A percentile compares a stretch with the other conserved stretches of the same genome.
Conservation (phyloP, 2,888 invertebrate species). For the Aspidiotus destructor region DNA sequence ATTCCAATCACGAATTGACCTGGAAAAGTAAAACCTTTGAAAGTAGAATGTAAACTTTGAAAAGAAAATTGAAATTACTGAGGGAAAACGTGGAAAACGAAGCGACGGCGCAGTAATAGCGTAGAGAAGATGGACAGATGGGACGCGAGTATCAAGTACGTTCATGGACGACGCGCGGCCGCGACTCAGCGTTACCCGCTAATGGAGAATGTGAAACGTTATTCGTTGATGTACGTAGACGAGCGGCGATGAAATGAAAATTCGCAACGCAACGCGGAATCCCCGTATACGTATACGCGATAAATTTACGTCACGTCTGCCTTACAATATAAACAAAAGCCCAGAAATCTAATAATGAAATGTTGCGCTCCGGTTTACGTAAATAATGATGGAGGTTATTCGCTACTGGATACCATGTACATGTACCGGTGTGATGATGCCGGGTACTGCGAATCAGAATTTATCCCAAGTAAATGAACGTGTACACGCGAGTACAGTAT, state of each 20-base stretch:
- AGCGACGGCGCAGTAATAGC: too few relatives aligned
- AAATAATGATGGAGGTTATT: constrained; percentile 16
- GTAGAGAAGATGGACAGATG: constrained; percentile 3
- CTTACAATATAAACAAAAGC: constrained; percentile 30
- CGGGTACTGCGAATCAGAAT: too few relatives aligned
- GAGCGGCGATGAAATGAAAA: constrained; percentile 12
- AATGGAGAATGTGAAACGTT: background rate
- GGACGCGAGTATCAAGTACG: constrained; percentile 9
- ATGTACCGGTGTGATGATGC: too few relatives aligned
- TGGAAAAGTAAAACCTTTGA: constrained; percentile 30
- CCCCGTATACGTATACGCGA: constrained; percentile 14
- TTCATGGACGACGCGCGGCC: background rate
- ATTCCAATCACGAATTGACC: constrained; percentile 31
- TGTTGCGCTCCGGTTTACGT: constrained; percentile 23
- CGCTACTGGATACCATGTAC: too few relatives aligned
- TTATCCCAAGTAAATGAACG: too few relatives aligned
- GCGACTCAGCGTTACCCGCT: too few relatives aligned
- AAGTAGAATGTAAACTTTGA: constrained; percentile 30
- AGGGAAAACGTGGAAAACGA: too few relatives aligned
- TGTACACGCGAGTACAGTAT: too few relatives aligned
- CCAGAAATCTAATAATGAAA: constrained; percentile 32
- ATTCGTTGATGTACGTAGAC: background rate
- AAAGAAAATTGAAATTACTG: constrained; percentile 27
- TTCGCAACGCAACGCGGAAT: constrained; percentile 17
- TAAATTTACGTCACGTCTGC: constrained; percentile 30